Conservation (phyloP, 2,888 invertebrate genomes). For the Drosophila eohydei region DNA sequence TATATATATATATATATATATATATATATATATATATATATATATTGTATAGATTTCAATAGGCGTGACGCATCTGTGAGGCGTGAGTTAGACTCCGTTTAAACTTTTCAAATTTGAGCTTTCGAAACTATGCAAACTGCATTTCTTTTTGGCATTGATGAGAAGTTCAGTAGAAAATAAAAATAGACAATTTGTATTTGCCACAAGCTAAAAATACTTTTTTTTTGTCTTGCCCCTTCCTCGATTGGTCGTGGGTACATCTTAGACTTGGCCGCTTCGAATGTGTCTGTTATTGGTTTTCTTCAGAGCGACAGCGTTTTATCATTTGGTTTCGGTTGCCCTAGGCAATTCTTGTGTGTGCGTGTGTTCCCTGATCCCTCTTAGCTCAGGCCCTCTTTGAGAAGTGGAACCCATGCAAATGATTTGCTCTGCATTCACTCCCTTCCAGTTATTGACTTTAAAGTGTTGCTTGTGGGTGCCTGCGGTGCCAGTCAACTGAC, state of each 20-base stretch:
- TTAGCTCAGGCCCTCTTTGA: neutral
- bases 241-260: neutral
- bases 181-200: constrained; percentile 38
- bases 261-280: constrained; percentile 28
- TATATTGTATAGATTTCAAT: neutral
- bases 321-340: constrained; percentile 57
- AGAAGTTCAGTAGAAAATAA: constrained; percentile 34
- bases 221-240: neutral
- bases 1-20: neutral
- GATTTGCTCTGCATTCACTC: constrained; percentile 35
- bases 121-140: constrained; percentile 14
- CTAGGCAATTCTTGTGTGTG: constrained; percentile 57
- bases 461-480: constrained; percentile 61
- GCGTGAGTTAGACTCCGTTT: constrained; percentile 2
- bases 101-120: neutral
- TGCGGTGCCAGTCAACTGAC: constrained; percentile 46
- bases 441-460: constrained; percentile 60
- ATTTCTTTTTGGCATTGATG: constrained; percentile 3
- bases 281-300: constrained; percentile 48
- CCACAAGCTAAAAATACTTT: constrained; percentile 36
- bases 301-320: constrained; percentile 15
- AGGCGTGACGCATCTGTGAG: constrained; percentile 33
- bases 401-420: constrained; percentile 58
- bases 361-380: constrained; percentile 47
- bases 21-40: neutral